Conservation (phyloP, 2,113 vertebrate genomes). For the Amia ocellicauda region DNA sequence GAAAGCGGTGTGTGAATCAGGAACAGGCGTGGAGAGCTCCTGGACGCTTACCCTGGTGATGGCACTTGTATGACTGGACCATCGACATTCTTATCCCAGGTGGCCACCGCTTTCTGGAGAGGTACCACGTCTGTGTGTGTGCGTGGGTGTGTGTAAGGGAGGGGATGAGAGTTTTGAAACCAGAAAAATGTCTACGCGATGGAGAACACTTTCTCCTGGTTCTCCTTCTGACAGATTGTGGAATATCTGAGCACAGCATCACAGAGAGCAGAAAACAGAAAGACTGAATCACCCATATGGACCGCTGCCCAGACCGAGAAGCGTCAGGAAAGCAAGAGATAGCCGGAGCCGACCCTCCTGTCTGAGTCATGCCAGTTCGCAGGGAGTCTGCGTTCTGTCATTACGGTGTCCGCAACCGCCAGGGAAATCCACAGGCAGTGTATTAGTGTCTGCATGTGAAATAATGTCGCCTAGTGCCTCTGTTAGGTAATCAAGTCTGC, state of each 20-base stretch:
- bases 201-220: too few species aligned
- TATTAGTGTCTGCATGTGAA: too few species aligned
- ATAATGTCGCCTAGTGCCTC: too few species aligned
- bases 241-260: neutral
- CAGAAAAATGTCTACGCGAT: neutral
- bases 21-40: neutral
- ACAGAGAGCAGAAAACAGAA: constrained; percentile 1
- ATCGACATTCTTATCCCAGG: neutral
- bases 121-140: too few species aligned
- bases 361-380: neutral
- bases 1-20: neutral
- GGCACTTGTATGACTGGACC: neutral
- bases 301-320: neutral
- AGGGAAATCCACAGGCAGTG: too few species aligned
- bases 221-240: neutral
- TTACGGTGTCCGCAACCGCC: too few species aligned
- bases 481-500: too few species aligned
- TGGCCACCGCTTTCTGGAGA: neutral
- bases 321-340: neutral
- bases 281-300: constrained; percentile 14
- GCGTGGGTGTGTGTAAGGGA: neutral
- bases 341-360: neutral
- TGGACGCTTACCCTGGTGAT: neutral
- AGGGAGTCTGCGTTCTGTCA: too few species aligned
- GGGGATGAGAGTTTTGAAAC: neutral